Evolutionary conservation across 2,113 vertebrate genomes (phyloP).

Genomic region (Coptodon bakossiorum): DNA sequence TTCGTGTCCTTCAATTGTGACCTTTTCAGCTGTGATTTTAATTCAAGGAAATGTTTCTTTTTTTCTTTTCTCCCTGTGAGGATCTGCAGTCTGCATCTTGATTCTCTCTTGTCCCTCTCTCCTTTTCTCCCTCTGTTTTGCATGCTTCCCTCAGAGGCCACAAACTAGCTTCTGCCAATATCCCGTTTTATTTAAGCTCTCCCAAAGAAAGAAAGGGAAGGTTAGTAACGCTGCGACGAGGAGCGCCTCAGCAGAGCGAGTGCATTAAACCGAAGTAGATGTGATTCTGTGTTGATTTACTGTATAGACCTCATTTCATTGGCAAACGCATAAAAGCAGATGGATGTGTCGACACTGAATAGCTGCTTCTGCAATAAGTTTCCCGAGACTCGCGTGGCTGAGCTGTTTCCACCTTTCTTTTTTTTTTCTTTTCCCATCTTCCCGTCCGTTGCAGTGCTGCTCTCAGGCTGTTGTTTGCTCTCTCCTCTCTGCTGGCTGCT

Average conservation of each 20-base stretch:
- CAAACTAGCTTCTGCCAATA: slow-evolving; percentile 66
- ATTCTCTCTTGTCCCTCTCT: slow-evolving; percentile 38
- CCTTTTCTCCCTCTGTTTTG: slow-evolving; percentile 22
- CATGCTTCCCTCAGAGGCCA: slow-evolving; percentile 65
- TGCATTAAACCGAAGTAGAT: neutral
- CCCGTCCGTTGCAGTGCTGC: neutral
- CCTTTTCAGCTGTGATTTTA: neutral
- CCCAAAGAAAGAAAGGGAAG: slow-evolving; percentile 76
- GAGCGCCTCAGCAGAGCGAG: neutral
- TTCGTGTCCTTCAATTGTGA: neutral
- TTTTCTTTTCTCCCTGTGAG: neutral
- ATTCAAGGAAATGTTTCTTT: neutral
- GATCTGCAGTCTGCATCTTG: neutral
- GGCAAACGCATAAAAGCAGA: neutral
- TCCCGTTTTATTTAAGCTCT: slow-evolving; percentile 74
- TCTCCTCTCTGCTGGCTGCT: slow-evolving; percentile 17
- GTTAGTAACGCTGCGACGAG: slow-evolving; percentile 56
- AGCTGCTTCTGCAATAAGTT: neutral
- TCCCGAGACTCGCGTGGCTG: neutral
- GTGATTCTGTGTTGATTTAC: neutral
- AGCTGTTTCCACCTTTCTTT: neutral
- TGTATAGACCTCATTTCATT: neutral
- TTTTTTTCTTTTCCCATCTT: neutral
- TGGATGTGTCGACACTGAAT: neutral
- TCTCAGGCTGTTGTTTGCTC: slow-evolving; percentile 5